phyloP scores from a whole-genome alignment of 2,797 vertebrate genomes.

The Emydoidea blandingii region DNA sequence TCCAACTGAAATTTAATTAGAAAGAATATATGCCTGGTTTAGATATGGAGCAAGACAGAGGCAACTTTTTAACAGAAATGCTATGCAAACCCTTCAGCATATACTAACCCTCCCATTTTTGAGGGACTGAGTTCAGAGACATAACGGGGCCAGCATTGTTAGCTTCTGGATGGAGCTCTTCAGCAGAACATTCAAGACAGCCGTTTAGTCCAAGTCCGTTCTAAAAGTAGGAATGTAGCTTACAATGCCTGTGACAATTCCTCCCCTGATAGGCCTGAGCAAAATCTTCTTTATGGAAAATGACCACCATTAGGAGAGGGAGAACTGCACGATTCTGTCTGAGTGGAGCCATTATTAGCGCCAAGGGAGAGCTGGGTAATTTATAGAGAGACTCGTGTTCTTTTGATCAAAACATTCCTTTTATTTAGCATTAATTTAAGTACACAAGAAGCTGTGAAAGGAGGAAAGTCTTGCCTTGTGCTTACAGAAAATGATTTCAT shows the following conservation, averaged over 20 bases:
- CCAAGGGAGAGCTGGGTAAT: neutral
- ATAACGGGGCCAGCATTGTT: neutral
- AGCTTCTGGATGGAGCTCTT: conserved; percentile 26
- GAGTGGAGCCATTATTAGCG: neutral
- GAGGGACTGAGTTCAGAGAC: neutral
- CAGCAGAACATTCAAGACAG: neutral
- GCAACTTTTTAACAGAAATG: conserved; percentile 8
- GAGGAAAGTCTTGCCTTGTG: neutral
- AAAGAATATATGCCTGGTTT: conserved; percentile 9
- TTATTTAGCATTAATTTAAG: neutral
- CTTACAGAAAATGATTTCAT: conserved; percentile 8
- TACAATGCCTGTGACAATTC: neutral
- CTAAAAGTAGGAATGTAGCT: neutral
- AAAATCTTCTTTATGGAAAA: neutral
- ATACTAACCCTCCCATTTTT: conserved; percentile 8
- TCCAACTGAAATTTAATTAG: neutral
- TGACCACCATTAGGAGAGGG: neutral
- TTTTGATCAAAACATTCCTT: neutral
- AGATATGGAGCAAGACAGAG: neutral
- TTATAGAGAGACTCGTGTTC: neutral
- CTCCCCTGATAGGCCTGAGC: conserved; percentile 2
- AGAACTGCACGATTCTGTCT: neutral
- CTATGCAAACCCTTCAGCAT: neutral
- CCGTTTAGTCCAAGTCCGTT: neutral
- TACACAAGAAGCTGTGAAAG: conserved; percentile 8